Percentiles rank a stretch among this genome's conserved stretches.
Evolutionary conservation across 2,888 invertebrate genomes (phyloP).

Genomic region (Norana najaformis): DNA sequence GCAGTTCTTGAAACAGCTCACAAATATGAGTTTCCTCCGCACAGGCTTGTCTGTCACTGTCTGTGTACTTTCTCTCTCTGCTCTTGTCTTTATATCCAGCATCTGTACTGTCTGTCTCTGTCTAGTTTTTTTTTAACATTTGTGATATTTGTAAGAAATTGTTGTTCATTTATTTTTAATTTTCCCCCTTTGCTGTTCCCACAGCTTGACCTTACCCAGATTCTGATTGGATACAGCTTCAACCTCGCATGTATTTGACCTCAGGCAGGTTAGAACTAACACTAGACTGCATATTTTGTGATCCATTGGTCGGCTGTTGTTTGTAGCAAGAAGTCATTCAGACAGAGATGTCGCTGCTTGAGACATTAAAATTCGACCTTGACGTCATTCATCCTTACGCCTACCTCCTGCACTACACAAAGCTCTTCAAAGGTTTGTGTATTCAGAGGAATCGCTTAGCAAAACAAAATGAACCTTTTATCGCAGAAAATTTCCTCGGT

Average conservation of each 20-base stretch:
- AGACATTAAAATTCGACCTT: conserved; percentile 14
- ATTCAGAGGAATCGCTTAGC: background rate
- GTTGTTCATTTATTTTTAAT: no score
- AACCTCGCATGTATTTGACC: no score
- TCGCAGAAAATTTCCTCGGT: background rate
- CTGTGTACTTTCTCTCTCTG: background rate
- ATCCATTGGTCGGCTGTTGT: background rate
- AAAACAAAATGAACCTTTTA: background rate
- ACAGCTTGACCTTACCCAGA: no score
- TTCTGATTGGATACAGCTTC: no score
- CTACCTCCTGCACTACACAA: conserved; percentile 5
- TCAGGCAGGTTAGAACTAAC: no score
- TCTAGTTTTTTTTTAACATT: no score
- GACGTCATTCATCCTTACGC: background rate
- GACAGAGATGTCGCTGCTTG: conserved; percentile 19
- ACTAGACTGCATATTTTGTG: background rate
- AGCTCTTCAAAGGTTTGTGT: conserved; percentile 3
- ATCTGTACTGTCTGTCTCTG: background rate
- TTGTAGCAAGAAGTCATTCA: conserved; percentile 19
- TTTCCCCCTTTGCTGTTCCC: no score
- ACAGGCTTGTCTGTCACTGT: background rate
- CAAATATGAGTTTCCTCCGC: no score
- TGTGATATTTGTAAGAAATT: no score
- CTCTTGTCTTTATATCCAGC: background rate
- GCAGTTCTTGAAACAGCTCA: no score